Base-by-base conservation (phyloP, 2,888 invertebrate species). In the Drosophila mayaguana region DNA sequence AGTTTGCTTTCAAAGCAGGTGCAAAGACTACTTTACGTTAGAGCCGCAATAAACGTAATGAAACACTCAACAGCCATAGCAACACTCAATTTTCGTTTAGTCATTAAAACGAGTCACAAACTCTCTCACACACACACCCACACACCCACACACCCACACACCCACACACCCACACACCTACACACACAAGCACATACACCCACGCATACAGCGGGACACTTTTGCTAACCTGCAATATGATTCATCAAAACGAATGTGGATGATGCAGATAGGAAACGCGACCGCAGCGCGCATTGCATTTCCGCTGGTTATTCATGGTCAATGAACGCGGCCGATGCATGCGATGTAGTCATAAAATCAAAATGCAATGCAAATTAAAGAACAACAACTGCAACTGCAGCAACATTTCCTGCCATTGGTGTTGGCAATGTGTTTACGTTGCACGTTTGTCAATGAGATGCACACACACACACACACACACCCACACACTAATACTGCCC, bases 261-360 rank as follows among this genome's bases (percentile, higher is more conserved):
- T 18, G 53, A 43, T 25, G 40, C 38, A 34, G 46, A 54, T 73
- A 63, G 81, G 63, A 67, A 68, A 68, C 63, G 63, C 43, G 51
- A 84, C 68, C 72, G 20, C 70, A 63, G 57, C 75, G 64, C 80
- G 73, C 61, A 74, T 72, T 83, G 86, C 86, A 78, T 85, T 83
- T 88, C 88, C 81, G 83, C 63, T 80, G 64, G 71, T 64, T 85
- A 78, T 83, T 85, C 88, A 88, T 78, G 81, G 83, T 72, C 86
- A 85, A 78, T 80, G 66, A 71, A 68, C 66, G 75, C 64, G 54
- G 62, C 62, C 18, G 34, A 46, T 54, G 61, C 53, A 51, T 51
- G 72, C 57, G 18, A 60, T 64, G 48, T 51, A 70, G 70, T 62
- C 66, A 78, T 69, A 74, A 80, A 77, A 63, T 51, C 57, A 51